Evolutionary conservation across 2,888 invertebrate genomes (phyloP), one percentile per base, ranked within the genome.

Genomic region (Dynastes maya): DNA sequence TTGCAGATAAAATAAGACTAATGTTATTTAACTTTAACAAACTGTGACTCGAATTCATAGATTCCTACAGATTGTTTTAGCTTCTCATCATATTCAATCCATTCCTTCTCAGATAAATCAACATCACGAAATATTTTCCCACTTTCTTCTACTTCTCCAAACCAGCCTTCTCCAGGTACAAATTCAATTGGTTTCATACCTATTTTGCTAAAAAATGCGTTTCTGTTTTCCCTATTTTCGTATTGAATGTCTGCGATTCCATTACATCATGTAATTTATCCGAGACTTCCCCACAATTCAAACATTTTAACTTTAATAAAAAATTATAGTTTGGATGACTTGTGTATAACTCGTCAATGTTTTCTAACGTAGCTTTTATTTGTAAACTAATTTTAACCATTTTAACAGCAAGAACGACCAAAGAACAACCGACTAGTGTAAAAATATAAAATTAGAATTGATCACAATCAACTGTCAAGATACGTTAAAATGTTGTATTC

Each of bases 51-150:
- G 76, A 97, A 90, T 82, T 97, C 96, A 85, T 95, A 96, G 80
- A 98, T 91, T 6, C 95, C 95, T 51, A 98, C 95, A 0, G 96
- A 94, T 51, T 92, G 91, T 65, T 94, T 91, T 70, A 93, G 94
- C 86, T 95, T 96, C 84, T 97, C 97, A 88, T 98, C 98, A 89
- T 97, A 98, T 81, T 98, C 98, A 0, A 92, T 96, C 98, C 98
- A 98, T 88, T 98, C 97, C 85, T 95, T 95, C 84, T 97, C 97
- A 49, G 92, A 91, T 51, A 98, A 89, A 86, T 97, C 95, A 11
- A 98, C 93, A 84, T 97, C 95, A 55, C 91, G 90, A 88, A 97
- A 98, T 32, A 90, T 89, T 76, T 90, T 92, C 81, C 94, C 94
- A 87, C 94, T 91, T 82, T 96, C 94, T 27, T 93, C 92, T 0